Evolutionary conservation across 92 coral and sea anemone genomes (phyloP).

Genomic region (Umimayanthus kanabou): DNA sequence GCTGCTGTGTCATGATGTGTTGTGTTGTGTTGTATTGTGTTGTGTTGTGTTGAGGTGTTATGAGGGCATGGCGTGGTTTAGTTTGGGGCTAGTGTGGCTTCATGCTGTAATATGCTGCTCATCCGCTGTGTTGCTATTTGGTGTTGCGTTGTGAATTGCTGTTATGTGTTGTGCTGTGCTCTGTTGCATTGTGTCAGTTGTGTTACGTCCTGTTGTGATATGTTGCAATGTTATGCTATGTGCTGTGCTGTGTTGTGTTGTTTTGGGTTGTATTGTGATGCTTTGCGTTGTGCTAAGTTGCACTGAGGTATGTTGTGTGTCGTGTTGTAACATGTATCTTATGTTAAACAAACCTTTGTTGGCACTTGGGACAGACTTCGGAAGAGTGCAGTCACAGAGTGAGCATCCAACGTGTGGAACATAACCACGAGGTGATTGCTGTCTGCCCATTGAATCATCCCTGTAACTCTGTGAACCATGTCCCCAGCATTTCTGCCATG

Average conservation of each 20-base stretch:
- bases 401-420: slow-evolving; percentile 65
- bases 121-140: background rate
- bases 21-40: background rate
- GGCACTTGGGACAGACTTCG: slow-evolving; percentile 67
- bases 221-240: background rate
- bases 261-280: background rate
- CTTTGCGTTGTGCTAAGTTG: too few relatives aligned
- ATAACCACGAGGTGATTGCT: slow-evolving; percentile 76
- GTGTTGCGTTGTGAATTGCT: background rate
- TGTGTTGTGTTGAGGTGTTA: background rate
- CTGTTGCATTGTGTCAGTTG: too few relatives aligned
- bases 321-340: background rate
- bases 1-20: too few relatives aligned
- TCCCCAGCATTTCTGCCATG: too few relatives aligned
- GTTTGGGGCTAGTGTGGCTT: background rate
- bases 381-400: slow-evolving; percentile 73
- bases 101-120: background rate
- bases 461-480: slow-evolving; percentile 69
- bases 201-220: too few relatives aligned
- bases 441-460: slow-evolving; percentile 87
- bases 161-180: too few relatives aligned
- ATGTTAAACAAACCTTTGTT: background rate
- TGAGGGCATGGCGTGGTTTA: too few relatives aligned
- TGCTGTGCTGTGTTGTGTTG: background rate
- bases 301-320: too few relatives aligned